Evolutionary conservation across 1,140 invertebrate genomes (phyloP).

Genomic region (Bilobella aurantiaca): DNA sequence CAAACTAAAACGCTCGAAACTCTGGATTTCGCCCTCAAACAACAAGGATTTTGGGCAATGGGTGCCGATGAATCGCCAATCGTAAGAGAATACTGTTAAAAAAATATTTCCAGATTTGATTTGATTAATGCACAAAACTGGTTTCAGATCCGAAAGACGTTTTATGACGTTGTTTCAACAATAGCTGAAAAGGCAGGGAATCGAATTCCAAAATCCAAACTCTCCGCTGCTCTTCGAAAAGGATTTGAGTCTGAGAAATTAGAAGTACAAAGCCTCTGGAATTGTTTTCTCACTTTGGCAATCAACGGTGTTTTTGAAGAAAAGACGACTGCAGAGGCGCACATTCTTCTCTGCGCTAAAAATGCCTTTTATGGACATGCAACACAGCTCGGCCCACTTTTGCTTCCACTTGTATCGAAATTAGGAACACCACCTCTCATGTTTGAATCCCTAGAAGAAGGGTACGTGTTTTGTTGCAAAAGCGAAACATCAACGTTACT

Average conservation of each 20-base stretch:
- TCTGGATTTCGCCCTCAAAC: neutral
- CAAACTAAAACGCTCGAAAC: neutral
- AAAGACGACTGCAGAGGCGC: slow-evolving; percentile 4
- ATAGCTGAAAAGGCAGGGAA: neutral
- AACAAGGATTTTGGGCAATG: neutral
- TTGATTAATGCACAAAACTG: neutral
- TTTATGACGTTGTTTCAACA: slow-evolving; percentile 10
- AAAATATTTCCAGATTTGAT: neutral
- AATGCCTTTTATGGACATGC: slow-evolving; percentile 23
- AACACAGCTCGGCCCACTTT: slow-evolving; percentile 9
- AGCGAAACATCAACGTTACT: neutral
- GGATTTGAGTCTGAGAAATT: neutral
- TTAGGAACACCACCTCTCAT: neutral
- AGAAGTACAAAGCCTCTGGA: slow-evolving; percentile 16
- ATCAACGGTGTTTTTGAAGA: slow-evolving; percentile 14
- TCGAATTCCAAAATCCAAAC: slow-evolving; percentile 3
- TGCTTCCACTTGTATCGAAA: slow-evolving; percentile 14
- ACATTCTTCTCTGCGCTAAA: slow-evolving; percentile 7
- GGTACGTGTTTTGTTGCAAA: neutral
- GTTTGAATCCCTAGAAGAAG: neutral
- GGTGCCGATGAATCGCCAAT: neutral
- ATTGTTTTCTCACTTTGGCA: slow-evolving; percentile 15
- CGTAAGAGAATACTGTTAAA: neutral
- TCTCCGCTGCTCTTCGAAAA: neutral
- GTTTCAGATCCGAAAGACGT: slow-evolving; percentile 4